Evolutionary conservation across 2,888 invertebrate species (phyloP), one percentile per base, ranked within the genome.

Genomic region (Brachylomia viminalis): DNA sequence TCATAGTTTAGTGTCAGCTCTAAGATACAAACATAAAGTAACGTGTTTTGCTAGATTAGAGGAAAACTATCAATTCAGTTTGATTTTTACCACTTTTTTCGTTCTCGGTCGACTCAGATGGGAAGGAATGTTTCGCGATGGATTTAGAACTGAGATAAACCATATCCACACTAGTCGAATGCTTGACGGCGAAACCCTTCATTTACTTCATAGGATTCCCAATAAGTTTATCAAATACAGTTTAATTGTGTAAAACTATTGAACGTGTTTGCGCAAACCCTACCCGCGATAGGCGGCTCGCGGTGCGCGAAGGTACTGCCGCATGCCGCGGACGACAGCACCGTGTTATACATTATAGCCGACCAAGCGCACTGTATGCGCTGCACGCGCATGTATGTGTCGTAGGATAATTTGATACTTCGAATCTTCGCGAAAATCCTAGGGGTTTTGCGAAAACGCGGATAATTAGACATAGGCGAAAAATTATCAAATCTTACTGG

Each of bases 311-410:
- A 52, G 42, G 7, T 5, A 8, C 45, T 23, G 45, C n/a, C 15
- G 30, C 66, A 33, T 23, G 45, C n/a, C 15, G 30, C 66, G 42
- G n/a, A 64, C 64, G 74, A 72, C 70, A 70, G 49, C 27, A 30
- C 47, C 49, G 42, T 58, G 61, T 54, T 66, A 66, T 74, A 61
- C 71, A 80, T 80, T 65, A 65, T 72, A 77, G 54, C 49, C 27
- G 45, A 78, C 68, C 47, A 30, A 72, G 62, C 27, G 13, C 59
- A 58, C 54, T 74, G 33, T 64, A 69, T 61, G 59, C 27, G 65
- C 30, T 17, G 59, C 30, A 33, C 64, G 59, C 54, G 42, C 58
- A 68, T 71, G 23, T 67, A 45, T n/a, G n/a, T n/a, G n/a, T n/a
- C n/a, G n/a, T n/a, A n/a, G n/a, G n/a, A n/a, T n/a, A n/a, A n/a